phyloP scores from a whole-genome alignment of 2,797 vertebrate species.

The Hypotaenidia philippensis region DNA sequence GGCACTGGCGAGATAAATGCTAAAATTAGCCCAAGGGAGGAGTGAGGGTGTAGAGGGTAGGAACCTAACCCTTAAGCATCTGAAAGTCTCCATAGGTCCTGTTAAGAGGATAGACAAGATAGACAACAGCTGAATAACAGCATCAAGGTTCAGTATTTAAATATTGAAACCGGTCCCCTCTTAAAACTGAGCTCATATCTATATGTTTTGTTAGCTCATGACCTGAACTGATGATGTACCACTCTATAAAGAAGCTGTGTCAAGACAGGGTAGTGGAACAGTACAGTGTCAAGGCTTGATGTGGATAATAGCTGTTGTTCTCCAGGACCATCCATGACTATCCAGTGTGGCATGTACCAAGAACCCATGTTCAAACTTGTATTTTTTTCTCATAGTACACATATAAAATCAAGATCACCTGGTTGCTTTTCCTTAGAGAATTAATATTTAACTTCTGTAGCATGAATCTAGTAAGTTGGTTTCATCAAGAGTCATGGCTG shows the following conservation, averaged over 20 bases:
- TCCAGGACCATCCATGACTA: background rate
- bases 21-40: background rate
- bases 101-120: background rate
- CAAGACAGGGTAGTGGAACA: background rate
- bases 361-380: background rate
- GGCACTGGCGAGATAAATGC: background rate
- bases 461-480: fast-evolving
- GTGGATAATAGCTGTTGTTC: background rate
- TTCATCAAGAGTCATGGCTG: background rate
- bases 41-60: background rate
- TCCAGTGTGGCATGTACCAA: background rate
- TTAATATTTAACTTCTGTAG: background rate
- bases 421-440: background rate
- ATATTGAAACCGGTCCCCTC: background rate
- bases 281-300: background rate
- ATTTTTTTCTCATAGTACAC: background rate
- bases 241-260: background rate
- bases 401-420: background rate
- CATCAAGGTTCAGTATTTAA: background rate
- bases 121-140: background rate
- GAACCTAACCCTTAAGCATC: background rate
- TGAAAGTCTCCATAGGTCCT: background rate
- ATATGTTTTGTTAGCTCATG: background rate
- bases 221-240: background rate
- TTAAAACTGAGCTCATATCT: background rate